These are phyloP conservation scores for Amazona vittata DNA, from an alignment of 2,113 vertebrate species.

Conservation along the genomic window DNA sequence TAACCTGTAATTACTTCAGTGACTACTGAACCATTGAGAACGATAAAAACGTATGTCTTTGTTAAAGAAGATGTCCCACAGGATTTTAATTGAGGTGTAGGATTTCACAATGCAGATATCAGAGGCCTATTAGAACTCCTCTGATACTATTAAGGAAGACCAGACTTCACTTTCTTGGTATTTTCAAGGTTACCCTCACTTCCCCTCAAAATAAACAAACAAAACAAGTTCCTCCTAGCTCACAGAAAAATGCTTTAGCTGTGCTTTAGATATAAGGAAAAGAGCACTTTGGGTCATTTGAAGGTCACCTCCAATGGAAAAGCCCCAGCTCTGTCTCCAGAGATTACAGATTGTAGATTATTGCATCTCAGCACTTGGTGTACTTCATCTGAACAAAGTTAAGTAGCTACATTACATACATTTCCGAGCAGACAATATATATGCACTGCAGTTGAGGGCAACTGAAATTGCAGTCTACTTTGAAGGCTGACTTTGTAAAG, in stretches of 20 bases:
- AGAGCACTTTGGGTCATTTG: neutral
- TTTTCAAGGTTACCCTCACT: slow-evolving; percentile 9
- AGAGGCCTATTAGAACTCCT: neutral
- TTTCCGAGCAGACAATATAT: neutral
- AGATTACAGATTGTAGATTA: neutral
- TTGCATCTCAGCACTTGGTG: neutral
- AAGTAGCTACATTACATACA: neutral
- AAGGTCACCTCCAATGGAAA: neutral
- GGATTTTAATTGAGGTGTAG: slow-evolving; percentile 31
- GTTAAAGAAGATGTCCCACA: neutral
- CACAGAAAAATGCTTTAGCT: neutral
- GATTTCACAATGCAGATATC: slow-evolving; percentile 19
- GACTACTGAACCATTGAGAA: neutral
- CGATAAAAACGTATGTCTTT: neutral
- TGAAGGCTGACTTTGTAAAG: neutral
- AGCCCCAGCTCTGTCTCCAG: neutral
- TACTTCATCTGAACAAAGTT: neutral
- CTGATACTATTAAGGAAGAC: slow-evolving; percentile 1
- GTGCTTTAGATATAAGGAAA: neutral
- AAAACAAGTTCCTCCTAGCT: neutral
- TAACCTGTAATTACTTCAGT: slow-evolving; percentile 21
- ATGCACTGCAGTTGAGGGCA: neutral
- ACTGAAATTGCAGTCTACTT: neutral
- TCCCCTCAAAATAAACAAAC: neutral
- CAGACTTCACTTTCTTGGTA: neutral